Evolutionary conservation across 2,888 invertebrate genomes (phyloP).

Genomic region (Trachelus stipa): DNA sequence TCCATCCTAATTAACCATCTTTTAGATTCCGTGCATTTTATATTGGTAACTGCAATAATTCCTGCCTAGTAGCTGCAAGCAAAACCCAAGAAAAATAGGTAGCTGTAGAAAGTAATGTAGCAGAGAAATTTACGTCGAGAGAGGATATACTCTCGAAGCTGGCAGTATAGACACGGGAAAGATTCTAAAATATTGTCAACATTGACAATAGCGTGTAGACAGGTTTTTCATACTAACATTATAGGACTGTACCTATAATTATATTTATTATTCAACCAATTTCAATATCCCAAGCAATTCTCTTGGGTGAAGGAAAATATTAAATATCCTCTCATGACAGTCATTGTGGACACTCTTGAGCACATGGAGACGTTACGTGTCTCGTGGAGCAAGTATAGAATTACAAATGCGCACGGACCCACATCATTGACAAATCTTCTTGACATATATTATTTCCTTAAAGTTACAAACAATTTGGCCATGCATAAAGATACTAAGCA

Average conservation of each 20-base stretch:
- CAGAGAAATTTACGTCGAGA: constrained; percentile 28
- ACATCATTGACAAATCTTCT: not conserved
- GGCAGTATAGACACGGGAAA: not conserved
- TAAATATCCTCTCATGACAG: not conserved
- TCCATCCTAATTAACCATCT: not conserved
- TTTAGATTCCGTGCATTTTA: not conserved
- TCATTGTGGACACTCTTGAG: not conserved
- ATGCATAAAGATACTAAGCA: not conserved
- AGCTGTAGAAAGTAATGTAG: constrained; percentile 34
- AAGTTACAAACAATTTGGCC: not conserved
- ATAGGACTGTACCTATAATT: not conserved
- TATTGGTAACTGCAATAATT: not conserved
- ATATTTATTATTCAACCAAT: not conserved
- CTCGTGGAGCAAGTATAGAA: not conserved
- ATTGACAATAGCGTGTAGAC: not conserved
- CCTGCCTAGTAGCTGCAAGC: not conserved
- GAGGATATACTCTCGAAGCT: constrained; percentile 17
- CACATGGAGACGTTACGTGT: not conserved
- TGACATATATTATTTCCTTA: not conserved
- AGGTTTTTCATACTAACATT: not conserved
- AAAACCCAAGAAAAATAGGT: constrained; percentile 18
- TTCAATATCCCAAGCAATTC: not conserved
- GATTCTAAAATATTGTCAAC: not conserved
- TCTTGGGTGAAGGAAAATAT: not conserved
- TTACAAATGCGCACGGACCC: not conserved